phyloP scores from a whole-genome alignment of 2,888 invertebrate genomes.

The Noctua comes region DNA sequence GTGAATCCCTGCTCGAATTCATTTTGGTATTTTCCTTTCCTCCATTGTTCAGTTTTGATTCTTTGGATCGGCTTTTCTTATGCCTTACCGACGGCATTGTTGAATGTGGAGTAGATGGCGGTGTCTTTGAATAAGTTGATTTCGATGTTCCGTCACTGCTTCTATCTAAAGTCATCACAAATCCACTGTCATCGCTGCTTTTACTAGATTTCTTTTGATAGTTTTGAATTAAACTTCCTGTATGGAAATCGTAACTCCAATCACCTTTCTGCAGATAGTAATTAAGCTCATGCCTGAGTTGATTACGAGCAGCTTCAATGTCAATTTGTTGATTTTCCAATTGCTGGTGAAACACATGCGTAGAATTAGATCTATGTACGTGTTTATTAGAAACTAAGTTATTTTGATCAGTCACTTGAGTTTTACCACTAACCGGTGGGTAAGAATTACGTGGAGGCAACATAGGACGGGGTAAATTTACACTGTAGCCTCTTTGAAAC shows the following conservation, averaged over 20 bases:
- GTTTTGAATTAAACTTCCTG: conserved; percentile 88
- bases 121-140: conserved; percentile 88
- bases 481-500: conserved; percentile 90
- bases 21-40: conserved; percentile 84
- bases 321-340: conserved; percentile 84
- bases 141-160: conserved; percentile 88
- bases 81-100: conserved; percentile 86
- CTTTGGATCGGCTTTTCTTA: conserved; percentile 87
- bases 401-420: conserved; percentile 88
- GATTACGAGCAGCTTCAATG: conserved; percentile 86
- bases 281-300: conserved; percentile 86
- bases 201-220: conserved; percentile 89
- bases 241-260: conserved; percentile 88
- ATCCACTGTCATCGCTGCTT: conserved; percentile 88
- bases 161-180: conserved; percentile 88
- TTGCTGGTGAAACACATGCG: conserved; percentile 90
- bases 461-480: conserved; percentile 90
- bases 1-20: conserved; percentile 88
- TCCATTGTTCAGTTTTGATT: conserved; percentile 84
- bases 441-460: conserved; percentile 92
- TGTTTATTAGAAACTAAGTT: conserved; percentile 88
- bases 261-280: conserved; percentile 89
- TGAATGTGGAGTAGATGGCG: conserved; percentile 87
- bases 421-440: conserved; percentile 91
- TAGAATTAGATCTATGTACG: conserved; percentile 91